A percentile compares a stretch with the other conserved stretches of the same genome.
Conservation (phyloP, 2,113 vertebrate species). For the Nyctereutes procyonoides region DNA sequence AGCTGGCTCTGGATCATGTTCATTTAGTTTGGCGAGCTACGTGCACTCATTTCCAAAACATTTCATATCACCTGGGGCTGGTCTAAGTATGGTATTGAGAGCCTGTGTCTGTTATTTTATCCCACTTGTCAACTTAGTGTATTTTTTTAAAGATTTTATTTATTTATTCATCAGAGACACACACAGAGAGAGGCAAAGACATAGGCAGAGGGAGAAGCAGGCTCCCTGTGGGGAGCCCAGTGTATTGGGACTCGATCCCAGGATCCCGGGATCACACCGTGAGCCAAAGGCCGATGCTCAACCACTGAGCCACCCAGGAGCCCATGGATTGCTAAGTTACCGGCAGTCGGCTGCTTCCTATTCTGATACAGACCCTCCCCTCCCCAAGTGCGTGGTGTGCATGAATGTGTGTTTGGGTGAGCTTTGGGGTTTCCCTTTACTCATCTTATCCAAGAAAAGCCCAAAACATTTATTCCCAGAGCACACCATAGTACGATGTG, state of each 20-base stretch:
- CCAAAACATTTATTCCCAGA: background rate
- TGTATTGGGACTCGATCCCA: too few relatives aligned
- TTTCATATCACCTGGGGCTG: background rate
- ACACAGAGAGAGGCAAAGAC: too few relatives aligned
- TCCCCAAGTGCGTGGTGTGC: background rate
- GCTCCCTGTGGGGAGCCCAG: too few relatives aligned
- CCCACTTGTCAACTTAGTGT: background rate
- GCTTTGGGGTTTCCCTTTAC: background rate
- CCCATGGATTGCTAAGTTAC: background rate
- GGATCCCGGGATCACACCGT: too few relatives aligned
- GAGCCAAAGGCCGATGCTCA: too few relatives aligned
- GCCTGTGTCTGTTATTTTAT: background rate
- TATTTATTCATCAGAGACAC: too few relatives aligned
- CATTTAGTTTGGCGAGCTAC: background rate
- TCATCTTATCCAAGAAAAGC: background rate
- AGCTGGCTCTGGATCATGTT: background rate
- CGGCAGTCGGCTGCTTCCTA: too few relatives aligned
- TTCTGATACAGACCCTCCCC: background rate
- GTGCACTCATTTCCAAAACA: background rate
- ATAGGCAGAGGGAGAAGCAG: too few relatives aligned
- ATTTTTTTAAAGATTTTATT: too few relatives aligned
- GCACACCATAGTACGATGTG: rapidly evolving
- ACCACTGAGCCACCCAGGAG: too few relatives aligned
- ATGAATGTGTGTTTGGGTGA: background rate
- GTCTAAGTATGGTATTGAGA: background rate